Evolutionary conservation across 2,888 invertebrate genomes (phyloP), one percentile per base, ranked within the genome.

Genomic region (Philhelius pedissequus): DNA sequence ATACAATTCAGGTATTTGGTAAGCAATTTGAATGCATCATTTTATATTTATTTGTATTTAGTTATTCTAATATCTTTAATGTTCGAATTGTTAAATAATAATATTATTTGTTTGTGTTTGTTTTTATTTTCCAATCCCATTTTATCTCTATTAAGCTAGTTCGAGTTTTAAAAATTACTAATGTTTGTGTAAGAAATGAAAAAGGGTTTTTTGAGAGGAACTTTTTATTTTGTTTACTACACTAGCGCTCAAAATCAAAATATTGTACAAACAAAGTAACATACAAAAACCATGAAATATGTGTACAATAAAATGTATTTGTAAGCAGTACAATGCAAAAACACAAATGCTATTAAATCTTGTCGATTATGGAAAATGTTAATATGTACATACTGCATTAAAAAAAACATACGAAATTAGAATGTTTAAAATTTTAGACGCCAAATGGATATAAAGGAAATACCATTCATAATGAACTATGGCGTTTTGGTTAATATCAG

Each of bases 1-100:
- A 90, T 89, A 90, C 88, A 87, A 87, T 88, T 90, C 89, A 90
- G 89, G 89, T 90, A 90, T 89, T 89, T 89, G 90, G 89, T 90
- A 90, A 90, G 89, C 89, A 89, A 88, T 90, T 89, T 81, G 60
- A 86, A 87, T 87, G 87, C 87, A 79, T 83, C 81, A 60, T 62
- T 68, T 30, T 68, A 69, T 76, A 74, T 74, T 71, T 78, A 66
- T 69, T 60, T 80, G 58, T 69, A 30, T 68, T 54, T 52, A 58
- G 54, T 74, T 80, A 54, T 80, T 62, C 30, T 78, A 56, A 78
- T 68, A 76, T 81, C 64, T 56, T 69, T 68, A 69, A 30, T 77
- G 60, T 43, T 66, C 54, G 9, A 86, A 82, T 84, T 82, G 74
- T 71, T 74, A 79, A 73, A 40, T 43, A 60, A 50, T 62, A 73